Evolutionary conservation across 2,888 invertebrate species (phyloP).

Genomic region (Athetis lepigone): DNA sequence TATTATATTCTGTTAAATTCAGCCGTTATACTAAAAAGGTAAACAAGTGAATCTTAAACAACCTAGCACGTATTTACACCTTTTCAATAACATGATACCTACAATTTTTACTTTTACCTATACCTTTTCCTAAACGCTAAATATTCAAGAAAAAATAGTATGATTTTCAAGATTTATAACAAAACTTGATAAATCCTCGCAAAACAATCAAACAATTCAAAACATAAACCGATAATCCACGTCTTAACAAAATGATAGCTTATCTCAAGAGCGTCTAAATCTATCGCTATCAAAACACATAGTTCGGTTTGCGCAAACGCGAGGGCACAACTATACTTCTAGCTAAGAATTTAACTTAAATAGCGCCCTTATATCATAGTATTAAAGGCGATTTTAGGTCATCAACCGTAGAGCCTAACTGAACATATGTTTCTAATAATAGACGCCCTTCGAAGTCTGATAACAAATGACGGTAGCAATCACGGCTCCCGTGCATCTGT

Average conservation of each 20-base stretch:
- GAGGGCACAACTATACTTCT: background rate
- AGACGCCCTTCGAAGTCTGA: slow-evolving; percentile 38
- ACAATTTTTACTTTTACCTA: too few species aligned
- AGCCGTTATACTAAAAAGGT: too few species aligned
- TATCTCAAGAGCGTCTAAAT: slow-evolving; percentile 42
- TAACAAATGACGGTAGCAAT: slow-evolving; percentile 32
- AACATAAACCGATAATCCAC: slow-evolving; percentile 33
- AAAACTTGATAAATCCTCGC: background rate
- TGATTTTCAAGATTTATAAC: too few species aligned
- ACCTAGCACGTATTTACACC: too few species aligned
- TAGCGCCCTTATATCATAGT: background rate
- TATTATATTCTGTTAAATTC: too few species aligned
- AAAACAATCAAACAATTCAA: slow-evolving; percentile 18
- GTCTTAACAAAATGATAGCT: slow-evolving; percentile 33
- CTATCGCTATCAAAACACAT: slow-evolving; percentile 34
- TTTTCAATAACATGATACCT: too few species aligned
- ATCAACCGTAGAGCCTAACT: background rate
- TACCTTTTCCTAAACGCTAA: too few species aligned
- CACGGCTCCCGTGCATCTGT: slow-evolving; percentile 14
- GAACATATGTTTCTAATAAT: slow-evolving; percentile 3
- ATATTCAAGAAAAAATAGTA: too few species aligned
- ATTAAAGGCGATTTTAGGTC: background rate
- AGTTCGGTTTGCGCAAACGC: slow-evolving; percentile 22
- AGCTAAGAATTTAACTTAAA: background rate
- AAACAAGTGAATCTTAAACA: too few species aligned